A percentile compares a stretch with the other conserved stretches of the same genome.
phyloP scores from a whole-genome alignment of 2,113 vertebrate species.

The Chamaea fasciata region DNA sequence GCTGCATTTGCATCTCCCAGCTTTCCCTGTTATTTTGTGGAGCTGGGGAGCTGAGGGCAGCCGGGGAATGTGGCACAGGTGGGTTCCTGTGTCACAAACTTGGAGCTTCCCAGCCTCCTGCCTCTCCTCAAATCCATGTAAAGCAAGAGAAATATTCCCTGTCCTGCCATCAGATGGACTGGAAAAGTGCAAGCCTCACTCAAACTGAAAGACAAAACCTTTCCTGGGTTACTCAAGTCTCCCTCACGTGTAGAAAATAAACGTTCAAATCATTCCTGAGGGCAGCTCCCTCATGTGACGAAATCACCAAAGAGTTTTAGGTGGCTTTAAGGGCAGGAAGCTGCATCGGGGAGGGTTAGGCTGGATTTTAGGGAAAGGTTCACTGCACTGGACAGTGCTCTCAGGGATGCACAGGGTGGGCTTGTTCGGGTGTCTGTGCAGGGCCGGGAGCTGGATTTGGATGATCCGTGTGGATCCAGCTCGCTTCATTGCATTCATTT shows the following conservation, averaged over 20 bases:
- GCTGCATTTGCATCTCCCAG: not conserved
- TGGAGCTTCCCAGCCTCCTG: rapidly evolving
- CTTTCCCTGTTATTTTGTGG: rapidly evolving
- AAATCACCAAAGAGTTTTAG: not conserved
- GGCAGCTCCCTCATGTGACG: rapidly evolving
- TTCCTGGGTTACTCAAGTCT: not conserved
- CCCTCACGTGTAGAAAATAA: rapidly evolving
- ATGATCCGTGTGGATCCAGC: not conserved
- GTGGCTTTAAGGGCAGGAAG: not conserved
- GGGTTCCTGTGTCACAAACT: not conserved
- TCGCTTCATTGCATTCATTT: not conserved
- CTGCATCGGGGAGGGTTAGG: not conserved
- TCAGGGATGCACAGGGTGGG: not conserved
- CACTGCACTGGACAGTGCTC: not conserved
- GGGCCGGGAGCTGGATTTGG: not conserved
- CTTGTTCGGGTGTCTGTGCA: not conserved
- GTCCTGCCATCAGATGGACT: not conserved
- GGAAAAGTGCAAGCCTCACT: rapidly evolving
- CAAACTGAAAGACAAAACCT: not conserved
- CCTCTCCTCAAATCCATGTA: not conserved
- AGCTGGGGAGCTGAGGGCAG: not conserved
- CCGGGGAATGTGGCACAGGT: not conserved
- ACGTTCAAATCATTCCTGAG: not conserved
- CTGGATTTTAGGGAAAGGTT: not conserved
- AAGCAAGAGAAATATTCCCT: not conserved